Conservation (phyloP, 1,140 invertebrate genomes). For the Lordiphosa mommai region DNA sequence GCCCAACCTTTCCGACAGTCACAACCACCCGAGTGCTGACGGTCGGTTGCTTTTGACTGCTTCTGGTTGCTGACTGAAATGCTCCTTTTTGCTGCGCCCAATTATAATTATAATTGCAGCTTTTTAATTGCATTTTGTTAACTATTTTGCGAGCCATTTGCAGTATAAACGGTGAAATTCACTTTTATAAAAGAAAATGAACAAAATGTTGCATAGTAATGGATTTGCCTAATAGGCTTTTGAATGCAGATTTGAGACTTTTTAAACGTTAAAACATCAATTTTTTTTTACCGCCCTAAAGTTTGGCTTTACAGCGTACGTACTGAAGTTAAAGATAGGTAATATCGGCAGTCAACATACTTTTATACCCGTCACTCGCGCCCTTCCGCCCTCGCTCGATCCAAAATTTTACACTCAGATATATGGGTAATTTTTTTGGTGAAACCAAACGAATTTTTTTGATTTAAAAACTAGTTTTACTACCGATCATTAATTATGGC, state of each 20-base stretch:
- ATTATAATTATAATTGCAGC: constrained; percentile 56
- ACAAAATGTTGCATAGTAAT: constrained; percentile 24
- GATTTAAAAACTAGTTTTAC: too few species aligned
- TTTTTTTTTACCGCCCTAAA: too few species aligned
- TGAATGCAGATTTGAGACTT: not conserved
- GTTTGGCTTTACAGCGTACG: too few species aligned
- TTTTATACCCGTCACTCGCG: too few species aligned
- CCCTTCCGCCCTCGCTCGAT: too few species aligned
- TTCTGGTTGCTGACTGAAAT: constrained; percentile 25
- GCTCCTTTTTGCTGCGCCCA: constrained; percentile 41
- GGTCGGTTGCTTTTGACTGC: constrained; percentile 39
- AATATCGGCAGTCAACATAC: too few species aligned
- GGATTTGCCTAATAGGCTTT: too few species aligned
- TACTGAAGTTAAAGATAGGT: too few species aligned
- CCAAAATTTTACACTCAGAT: too few species aligned
- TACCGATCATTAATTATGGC: too few species aligned
- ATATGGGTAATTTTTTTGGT: too few species aligned
- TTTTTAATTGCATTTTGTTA: constrained; percentile 54
- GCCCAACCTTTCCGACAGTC: constrained; percentile 25
- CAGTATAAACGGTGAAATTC: constrained; percentile 36
- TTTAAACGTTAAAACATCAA: not conserved
- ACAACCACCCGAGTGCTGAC: constrained; percentile 1
- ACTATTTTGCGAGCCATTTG: constrained; percentile 53
- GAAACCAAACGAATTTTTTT: too few species aligned
- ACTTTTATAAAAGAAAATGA: constrained; percentile 21